Conservation (phyloP, 2,113 vertebrate species). For the Tragelaphus strepsiceros region DNA sequence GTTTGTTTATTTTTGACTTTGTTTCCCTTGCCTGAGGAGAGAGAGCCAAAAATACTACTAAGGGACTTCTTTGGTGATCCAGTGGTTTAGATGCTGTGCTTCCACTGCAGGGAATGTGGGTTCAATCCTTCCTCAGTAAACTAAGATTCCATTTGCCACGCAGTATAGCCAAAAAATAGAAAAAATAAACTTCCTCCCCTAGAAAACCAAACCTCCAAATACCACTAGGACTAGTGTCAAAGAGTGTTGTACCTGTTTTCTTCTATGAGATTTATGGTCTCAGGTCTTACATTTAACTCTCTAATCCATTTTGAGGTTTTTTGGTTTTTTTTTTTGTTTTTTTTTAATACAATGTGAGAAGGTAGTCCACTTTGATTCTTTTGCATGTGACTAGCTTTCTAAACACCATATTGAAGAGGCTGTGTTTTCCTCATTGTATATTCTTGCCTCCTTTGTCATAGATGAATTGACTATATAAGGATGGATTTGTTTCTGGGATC, state of each 20-base stretch:
- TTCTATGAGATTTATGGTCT: background rate
- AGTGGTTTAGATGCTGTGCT: background rate
- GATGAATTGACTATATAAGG: background rate
- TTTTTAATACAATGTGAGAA: background rate
- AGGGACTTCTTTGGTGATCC: background rate
- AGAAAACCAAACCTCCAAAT: background rate
- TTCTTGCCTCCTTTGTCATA: background rate
- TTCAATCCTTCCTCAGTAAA: background rate
- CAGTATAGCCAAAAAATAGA: background rate
- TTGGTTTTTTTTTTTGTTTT: background rate
- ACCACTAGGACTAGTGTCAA: background rate
- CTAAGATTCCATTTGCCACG: background rate
- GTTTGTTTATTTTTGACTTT: background rate
- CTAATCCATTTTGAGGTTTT: background rate
- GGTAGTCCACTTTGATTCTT: background rate
- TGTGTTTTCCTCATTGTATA: background rate
- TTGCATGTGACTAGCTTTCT: background rate
- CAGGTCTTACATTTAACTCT: background rate
- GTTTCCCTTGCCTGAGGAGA: background rate
- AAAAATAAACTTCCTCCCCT: background rate
- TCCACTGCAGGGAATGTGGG: background rate
- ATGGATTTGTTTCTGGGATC: background rate
- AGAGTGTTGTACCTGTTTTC: background rate
- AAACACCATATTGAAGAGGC: background rate
- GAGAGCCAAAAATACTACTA: background rate